A percentile compares a stretch with the other conserved stretches of the same genome.
These are phyloP conservation scores for Tauraco hartlaubi DNA, from an alignment of 2,797 vertebrate species.

Conservation along the genomic window DNA sequence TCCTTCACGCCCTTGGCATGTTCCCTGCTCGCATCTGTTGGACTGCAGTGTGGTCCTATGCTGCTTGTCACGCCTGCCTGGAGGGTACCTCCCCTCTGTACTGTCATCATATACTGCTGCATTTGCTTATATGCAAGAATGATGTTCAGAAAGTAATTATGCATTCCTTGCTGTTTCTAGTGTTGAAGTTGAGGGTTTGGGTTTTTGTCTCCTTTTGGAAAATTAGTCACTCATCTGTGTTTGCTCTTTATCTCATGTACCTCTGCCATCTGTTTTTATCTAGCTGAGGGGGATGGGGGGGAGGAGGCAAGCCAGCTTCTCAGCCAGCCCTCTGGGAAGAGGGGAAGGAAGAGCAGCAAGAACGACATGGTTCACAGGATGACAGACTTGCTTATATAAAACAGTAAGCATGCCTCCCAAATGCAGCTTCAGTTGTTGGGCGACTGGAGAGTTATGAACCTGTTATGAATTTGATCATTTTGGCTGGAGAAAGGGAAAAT, in stretches of 20 bases:
- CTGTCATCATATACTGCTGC: background rate
- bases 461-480: background rate
- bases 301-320: background rate
- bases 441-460: background rate
- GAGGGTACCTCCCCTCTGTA: background rate
- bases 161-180: slow-evolving; percentile 5
- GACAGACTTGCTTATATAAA: background rate
- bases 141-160: slow-evolving; percentile 8
- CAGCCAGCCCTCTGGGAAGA: background rate
- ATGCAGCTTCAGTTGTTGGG: background rate
- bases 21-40: background rate
- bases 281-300: background rate
- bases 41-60: background rate
- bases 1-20: background rate
- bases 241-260: slow-evolving; percentile 34
- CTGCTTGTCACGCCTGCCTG: background rate
- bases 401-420: background rate
- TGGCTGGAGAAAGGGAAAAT: background rate
- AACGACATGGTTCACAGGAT: background rate
- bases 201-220: background rate
- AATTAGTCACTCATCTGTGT: slow-evolving; percentile 23
- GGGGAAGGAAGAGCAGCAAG: background rate
- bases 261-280: slow-evolving; percentile 52
- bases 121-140: background rate
- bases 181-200: background rate